phyloP scores from a whole-genome alignment of 2,797 vertebrate genomes.

The Pristis pectinata region DNA sequence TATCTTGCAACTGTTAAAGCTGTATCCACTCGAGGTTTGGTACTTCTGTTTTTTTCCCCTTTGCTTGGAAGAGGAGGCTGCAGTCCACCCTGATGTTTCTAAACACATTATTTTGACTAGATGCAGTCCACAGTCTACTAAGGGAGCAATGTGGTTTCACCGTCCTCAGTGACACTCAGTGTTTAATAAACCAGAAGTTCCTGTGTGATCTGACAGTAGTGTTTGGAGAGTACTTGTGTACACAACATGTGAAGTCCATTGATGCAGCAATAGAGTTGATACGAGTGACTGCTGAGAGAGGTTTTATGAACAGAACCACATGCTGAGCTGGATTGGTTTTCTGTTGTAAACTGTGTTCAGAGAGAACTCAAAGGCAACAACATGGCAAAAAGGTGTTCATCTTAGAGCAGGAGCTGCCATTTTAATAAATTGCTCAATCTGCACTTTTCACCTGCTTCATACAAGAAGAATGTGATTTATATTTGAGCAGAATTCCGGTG shows the following conservation, averaged over 20 bases:
- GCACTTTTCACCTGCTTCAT: not conserved
- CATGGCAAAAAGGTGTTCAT: conserved; percentile 49
- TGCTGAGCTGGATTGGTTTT: conserved; percentile 53
- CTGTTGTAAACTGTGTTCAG: conserved; percentile 45
- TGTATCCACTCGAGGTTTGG: conserved; percentile 4
- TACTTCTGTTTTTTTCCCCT: not conserved
- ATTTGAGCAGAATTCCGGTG: not conserved
- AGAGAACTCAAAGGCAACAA: conserved; percentile 51
- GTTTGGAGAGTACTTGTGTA: conserved; percentile 46
- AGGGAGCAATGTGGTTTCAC: not conserved
- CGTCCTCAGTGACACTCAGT: not conserved
- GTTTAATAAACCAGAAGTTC: conserved; percentile 35
- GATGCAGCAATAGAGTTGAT: conserved; percentile 55
- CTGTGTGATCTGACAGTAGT: conserved; percentile 36
- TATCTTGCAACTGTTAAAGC: not conserved
- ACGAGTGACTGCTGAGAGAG: conserved; percentile 57
- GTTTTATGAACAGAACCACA: conserved; percentile 50
- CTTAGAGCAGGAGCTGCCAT: not conserved
- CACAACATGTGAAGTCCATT: conserved; percentile 49
- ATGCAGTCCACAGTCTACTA: not conserved
- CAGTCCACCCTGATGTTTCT: not conserved
- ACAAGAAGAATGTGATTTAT: not conserved
- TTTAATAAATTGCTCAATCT: not conserved
- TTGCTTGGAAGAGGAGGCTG: not conserved
- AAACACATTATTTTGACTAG: conserved; percentile 2